Evolutionary conservation across 1,140 invertebrate species (phyloP), one percentile per base, ranked within the genome.

Genomic region (Portunus trituberculatus): DNA sequence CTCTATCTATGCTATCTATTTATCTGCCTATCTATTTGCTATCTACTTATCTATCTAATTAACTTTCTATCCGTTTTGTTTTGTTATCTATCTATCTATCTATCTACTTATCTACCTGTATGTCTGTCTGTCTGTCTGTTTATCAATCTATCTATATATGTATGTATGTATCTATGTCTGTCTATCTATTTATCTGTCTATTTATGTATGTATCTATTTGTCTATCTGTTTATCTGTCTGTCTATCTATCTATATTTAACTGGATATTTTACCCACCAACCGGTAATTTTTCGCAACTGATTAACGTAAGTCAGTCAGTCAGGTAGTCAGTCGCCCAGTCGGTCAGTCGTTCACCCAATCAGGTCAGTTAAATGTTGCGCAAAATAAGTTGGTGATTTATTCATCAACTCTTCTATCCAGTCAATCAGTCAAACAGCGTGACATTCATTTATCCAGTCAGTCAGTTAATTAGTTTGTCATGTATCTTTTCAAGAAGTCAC

Each of bases 151-250:
- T 89, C 10, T 89, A 89, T 89, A 28, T 89, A 89, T 89, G 0
- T 89, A 89, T 89, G 10, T 12, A 28, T 89, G 4, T 90, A 1
- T 90, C 31, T 90, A 32, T 90, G 39, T 46, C 29, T 90, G 25
- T 90, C 31, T 46, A 32, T 46, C 48, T 39, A 29, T 76, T 59
- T 76, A 3, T 76, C 48, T 76, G 67, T 76, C 48, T 76, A 92
- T 76, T n/a, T 76, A 92, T 29, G 67, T 76, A 52, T 92, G 67
- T 92, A 52, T 92, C n/a, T 92, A 59, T 14, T 10, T 48, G 59
- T 48, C 12, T 59, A 52, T 76, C 48, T 92, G 67, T 92, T n/a
- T 92, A 52, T 92, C n/a, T 92, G 4, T 14, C 25, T 48, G 59
- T 48, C 12, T 59, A 52, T 59, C 12, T 92, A 92, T 92, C 10